Evolutionary conservation across 2,113 vertebrate species (phyloP), one percentile per base, ranked within the genome.

Genomic region (Melospiza georgiana): DNA sequence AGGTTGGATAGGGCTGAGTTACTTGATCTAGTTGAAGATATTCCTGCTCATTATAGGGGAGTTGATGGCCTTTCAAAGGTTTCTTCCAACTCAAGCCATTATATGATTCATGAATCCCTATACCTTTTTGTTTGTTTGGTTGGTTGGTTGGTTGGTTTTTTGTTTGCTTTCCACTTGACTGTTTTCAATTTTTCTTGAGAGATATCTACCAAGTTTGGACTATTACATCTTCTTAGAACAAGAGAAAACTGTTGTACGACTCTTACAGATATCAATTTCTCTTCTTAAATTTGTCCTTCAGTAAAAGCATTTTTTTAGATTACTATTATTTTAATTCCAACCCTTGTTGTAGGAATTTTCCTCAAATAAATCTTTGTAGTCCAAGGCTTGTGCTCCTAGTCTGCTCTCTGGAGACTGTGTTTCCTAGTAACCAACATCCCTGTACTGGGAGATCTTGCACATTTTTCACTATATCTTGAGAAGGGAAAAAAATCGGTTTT

Each of bases 381-480:
- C 81, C 84, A 82, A 87, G 62, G 44, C 66, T 79, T 61, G n/a
- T 80, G 39, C 46, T 96, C 58, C 44, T 84, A 69, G 65, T 67
- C 76, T 58, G 41, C 27, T 96, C 90, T 86, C 88, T 59, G 33
- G 90, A 81, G 94, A 91, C 52, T 67, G 39, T 84, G 91, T 95
- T 96, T 93, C 92, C 94, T 97, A 91, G 89, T 93, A 96, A 94
- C 87, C 31, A 79, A 30, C 63, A 89, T 90, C 55, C 43, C 76
- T 62, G 75, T 73, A 68, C 67, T 88, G 69, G 71, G 86, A 97
- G 88, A 21, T 55, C 41, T 72, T 84, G 55, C 62, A 79, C 46
- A 92, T 89, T 97, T 94, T 96, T 94, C 62, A 91, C 90, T 95
- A 33, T 61, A 58, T 77, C 84, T 90, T 77, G 93, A 93, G 92